Base-by-base conservation (phyloP, 1,140 invertebrate genomes). In the Coptotermes formosanus region DNA sequence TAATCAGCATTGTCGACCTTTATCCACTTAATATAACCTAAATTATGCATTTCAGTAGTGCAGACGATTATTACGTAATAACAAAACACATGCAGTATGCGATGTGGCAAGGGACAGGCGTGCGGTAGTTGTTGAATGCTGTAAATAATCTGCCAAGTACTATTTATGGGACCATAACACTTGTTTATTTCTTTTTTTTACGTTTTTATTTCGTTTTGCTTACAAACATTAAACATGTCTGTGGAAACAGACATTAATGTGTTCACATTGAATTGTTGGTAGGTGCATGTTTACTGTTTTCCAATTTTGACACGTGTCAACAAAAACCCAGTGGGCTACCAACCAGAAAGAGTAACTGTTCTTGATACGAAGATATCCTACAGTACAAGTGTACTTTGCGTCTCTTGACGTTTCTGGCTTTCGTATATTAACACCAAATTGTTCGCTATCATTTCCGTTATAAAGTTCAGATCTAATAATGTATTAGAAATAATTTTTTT, bases 241-340 rank as follows among this genome's bases (percentile, higher is more conserved):
- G 82, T 21, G 12, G 82, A 83, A 44, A 44, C 82, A 6, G 82
- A 83, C 23, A 44, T 83, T 32, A 43, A 83, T 12, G 45, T 83
- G 32, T 83, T 83, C 82, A 83, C 82, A 83, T 83, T 83, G 43
- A 83, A 83, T 83, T 83, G 82, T 83, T 83, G 82, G 82, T 83
- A 44, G 19, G 82, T 83, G 25, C 45, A 38, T 21, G 32, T 82
- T 44, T 38, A 82, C 12, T 11, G 16, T 38, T 7, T 43, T 45
- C 32, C 6, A 82, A 82, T 83, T 83, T 83, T 83, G 38, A n/a
- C 64, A 75, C 6, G n/a, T 75, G 11, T 19, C 82, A 43, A 16
- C 81, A 38, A 43, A 82, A 82, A 21, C 12, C 38, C 38, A 30
- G n/a, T 32, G 30, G 43, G 43, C 14, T 30, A 82, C 43, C 0